A percentile compares a stretch with the other conserved stretches of the same genome.
These are phyloP conservation scores for Rhinogobius similis DNA, from an alignment of 2,113 vertebrate species.

Conservation along the genomic window DNA sequence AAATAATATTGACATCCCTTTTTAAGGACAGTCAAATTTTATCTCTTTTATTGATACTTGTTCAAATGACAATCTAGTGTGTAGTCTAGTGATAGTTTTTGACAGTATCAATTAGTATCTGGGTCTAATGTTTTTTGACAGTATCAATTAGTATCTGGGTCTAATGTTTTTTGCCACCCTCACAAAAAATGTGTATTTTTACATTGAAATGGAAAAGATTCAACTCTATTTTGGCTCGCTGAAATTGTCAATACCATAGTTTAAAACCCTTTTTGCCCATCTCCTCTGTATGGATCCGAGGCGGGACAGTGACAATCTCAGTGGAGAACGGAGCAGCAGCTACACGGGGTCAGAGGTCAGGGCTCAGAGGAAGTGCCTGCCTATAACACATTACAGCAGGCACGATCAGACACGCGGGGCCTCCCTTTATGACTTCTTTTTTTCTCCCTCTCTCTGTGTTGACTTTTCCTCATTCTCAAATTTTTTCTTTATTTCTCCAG, in stretches of 20 bases:
- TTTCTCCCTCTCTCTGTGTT: slow-evolving; percentile 45
- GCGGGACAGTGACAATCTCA: not conserved
- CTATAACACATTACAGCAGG: slow-evolving; percentile 66
- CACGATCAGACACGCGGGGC: slow-evolving; percentile 65
- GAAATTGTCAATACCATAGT: not conserved
- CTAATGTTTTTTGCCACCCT: too few species aligned
- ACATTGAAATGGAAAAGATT: too few species aligned
- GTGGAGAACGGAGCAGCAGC: not conserved
- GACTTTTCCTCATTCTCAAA: slow-evolving; percentile 36
- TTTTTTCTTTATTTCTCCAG: slow-evolving; percentile 43
- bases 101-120: too few species aligned
- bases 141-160: too few species aligned
- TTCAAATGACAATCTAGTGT: too few species aligned
- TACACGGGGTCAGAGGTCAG: slow-evolving; percentile 64
- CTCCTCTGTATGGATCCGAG: not conserved
- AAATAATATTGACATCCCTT: too few species aligned
- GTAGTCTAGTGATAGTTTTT: too few species aligned
- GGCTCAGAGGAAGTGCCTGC: slow-evolving; percentile 65
- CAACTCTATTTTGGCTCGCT: not conserved
- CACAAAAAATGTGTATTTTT: too few species aligned
- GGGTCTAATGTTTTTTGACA: too few species aligned
- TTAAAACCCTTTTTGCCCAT: not conserved
- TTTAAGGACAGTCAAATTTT: too few species aligned
- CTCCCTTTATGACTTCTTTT: slow-evolving; percentile 18
- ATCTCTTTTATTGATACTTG: too few species aligned